phyloP scores from a whole-genome alignment of 2,113 vertebrate species.

The Rhinoptilus africanus region DNA sequence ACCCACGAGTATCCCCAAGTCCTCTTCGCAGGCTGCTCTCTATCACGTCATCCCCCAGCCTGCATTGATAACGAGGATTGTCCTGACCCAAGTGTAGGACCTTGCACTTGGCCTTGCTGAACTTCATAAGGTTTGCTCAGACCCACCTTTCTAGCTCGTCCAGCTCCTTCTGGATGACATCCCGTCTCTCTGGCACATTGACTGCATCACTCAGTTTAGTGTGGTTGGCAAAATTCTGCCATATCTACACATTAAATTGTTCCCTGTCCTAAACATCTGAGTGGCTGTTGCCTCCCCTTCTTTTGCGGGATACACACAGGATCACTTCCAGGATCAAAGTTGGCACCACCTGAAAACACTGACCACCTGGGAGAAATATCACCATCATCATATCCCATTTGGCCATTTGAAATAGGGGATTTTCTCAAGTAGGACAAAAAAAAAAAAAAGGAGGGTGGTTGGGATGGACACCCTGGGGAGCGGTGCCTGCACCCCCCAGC shows the following conservation, averaged over 20 bases:
- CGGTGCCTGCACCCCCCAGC: background rate
- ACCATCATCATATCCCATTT: background rate
- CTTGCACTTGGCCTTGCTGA: too few relatives aligned
- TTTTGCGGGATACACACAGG: background rate
- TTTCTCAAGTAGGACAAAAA: background rate
- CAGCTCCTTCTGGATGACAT: too few relatives aligned
- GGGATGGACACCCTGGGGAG: background rate
- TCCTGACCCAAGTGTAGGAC: too few relatives aligned
- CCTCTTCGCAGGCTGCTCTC: too few relatives aligned
- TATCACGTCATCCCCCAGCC: too few relatives aligned
- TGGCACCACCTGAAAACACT: background rate
- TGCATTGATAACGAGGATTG: too few relatives aligned
- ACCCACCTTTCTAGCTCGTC: too few relatives aligned
- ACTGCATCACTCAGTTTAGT: too few relatives aligned
- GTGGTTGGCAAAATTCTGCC: background rate
- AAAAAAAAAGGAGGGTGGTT: rapidly evolving
- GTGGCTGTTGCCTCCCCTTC: background rate
- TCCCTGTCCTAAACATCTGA: background rate
- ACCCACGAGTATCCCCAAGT: too few relatives aligned
- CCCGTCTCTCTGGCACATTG: too few relatives aligned
- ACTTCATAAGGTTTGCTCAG: too few relatives aligned
- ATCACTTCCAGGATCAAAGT: background rate
- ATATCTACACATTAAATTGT: background rate
- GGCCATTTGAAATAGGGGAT: background rate
- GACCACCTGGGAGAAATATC: background rate